Percentiles rank a stretch among this genome's conserved stretches.
phyloP scores from a whole-genome alignment of 2,113 vertebrate species.

The Salvelinus fontinalis region DNA sequence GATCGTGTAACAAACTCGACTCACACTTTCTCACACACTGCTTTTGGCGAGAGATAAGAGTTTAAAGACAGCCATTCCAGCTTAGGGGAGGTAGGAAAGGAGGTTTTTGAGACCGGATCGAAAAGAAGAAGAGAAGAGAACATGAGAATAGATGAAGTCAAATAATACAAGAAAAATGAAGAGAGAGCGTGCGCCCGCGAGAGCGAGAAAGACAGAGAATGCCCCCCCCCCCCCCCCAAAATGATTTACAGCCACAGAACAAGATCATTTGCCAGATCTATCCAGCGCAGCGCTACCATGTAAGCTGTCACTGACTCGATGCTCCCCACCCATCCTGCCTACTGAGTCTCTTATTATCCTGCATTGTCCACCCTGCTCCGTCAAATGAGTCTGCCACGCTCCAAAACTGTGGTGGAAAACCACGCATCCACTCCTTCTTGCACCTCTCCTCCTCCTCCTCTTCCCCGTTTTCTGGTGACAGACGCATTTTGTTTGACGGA shows the following conservation, averaged over 20 bases:
- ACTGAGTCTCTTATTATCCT: neutral
- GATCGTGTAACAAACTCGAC: no score
- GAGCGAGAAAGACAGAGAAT: no score
- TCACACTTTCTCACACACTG: no score
- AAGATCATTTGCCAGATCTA: conserved; percentile 62
- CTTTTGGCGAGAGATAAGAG: no score
- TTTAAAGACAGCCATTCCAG: no score
- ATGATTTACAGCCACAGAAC: conserved; percentile 36
- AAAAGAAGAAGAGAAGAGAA: no score
- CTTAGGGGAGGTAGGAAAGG: no score
- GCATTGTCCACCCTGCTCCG: conserved; percentile 65
- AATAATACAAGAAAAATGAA: no score
- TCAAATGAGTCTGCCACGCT: conserved; percentile 70
- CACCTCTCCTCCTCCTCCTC: conserved; percentile 16
- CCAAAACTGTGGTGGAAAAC: conserved; percentile 68
- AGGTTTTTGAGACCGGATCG: no score
- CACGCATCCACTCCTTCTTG: conserved; percentile 50
- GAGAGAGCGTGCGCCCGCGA: no score
- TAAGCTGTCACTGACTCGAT: conserved; percentile 31
- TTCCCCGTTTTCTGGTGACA: conserved; percentile 76
- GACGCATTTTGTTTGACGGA: conserved; percentile 80
- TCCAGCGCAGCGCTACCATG: conserved; percentile 24
- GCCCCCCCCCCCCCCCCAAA: no score
- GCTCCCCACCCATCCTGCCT: neutral
- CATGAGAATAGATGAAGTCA: no score